These are phyloP conservation scores for Myrmecobius fasciatus DNA, from an alignment of 2,113 vertebrate genomes.

Conservation along the genomic window DNA sequence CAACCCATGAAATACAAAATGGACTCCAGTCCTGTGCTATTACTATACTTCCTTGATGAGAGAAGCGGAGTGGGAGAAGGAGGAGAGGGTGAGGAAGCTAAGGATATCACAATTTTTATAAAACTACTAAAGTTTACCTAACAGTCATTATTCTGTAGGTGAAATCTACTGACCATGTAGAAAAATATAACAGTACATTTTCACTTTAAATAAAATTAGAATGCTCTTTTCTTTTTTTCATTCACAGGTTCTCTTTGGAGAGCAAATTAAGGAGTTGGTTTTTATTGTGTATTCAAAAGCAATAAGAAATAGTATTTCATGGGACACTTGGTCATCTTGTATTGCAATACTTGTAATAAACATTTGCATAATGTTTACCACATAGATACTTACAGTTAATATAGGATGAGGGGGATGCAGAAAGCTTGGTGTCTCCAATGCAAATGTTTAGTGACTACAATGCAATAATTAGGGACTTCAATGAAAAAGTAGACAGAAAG, in stretches of 20 bases:
- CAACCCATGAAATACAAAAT: neutral
- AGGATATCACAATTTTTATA: neutral
- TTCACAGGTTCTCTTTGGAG: neutral
- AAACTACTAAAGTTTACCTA: neutral
- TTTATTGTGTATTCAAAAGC: neutral
- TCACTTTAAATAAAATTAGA: neutral
- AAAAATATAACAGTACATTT: neutral
- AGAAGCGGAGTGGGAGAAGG: neutral
- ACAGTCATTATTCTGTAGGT: neutral
- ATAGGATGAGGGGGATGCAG: neutral
- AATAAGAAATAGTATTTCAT: neutral
- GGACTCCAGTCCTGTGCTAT: neutral
- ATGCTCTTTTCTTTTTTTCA: neutral
- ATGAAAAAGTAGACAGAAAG: neutral
- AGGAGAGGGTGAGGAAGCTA: neutral
- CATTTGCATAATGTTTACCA: neutral
- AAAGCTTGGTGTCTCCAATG: neutral
- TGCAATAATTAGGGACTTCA: neutral
- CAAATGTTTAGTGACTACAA: neutral
- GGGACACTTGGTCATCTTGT: neutral
- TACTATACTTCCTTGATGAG: neutral
- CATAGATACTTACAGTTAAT: neutral
- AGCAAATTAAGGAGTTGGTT: conserved; percentile 45
- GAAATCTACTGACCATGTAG: neutral
- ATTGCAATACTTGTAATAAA: neutral